A percentile compares a stretch with the other conserved stretches of the same genome.
Conservation (phyloP, 2,888 invertebrate genomes). For the Rotaria socialis region DNA sequence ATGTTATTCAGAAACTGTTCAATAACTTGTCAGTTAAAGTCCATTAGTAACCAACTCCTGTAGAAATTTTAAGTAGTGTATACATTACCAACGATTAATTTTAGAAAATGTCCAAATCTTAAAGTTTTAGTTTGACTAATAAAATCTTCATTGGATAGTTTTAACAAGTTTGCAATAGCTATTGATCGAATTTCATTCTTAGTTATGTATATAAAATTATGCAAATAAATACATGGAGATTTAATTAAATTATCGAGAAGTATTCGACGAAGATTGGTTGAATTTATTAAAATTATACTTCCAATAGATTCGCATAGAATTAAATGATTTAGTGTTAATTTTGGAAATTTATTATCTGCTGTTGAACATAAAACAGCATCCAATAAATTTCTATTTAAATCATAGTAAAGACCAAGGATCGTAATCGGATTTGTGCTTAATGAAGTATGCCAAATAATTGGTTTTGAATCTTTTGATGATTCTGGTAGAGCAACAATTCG, state of each 20-base stretch:
- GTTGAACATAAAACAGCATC: background rate
- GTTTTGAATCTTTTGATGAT: background rate
- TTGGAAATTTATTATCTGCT: background rate
- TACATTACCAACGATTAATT: background rate
- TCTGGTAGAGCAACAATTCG: background rate
- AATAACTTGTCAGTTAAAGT: no score
- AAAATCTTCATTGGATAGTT: background rate
- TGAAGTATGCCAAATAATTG: background rate
- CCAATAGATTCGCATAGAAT: background rate
- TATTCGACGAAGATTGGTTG: background rate
- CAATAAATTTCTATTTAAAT: background rate
- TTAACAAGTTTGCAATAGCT: background rate
- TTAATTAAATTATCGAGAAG: background rate
- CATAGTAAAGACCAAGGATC: background rate
- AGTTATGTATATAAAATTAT: background rate
- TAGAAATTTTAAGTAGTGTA: no score
- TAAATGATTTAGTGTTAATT: background rate
- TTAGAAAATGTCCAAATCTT: background rate
- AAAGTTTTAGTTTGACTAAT: slow-evolving; percentile 2
- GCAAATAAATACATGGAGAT: background rate
- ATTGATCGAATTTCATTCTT: background rate
- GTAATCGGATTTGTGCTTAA: background rate
- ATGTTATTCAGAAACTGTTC: no score
- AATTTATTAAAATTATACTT: background rate
- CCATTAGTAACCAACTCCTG: no score